Percentiles rank a stretch among this genome's conserved stretches.
Evolutionary conservation across 2,113 vertebrate species (phyloP).

Genomic region (Empidonax alnorum): DNA sequence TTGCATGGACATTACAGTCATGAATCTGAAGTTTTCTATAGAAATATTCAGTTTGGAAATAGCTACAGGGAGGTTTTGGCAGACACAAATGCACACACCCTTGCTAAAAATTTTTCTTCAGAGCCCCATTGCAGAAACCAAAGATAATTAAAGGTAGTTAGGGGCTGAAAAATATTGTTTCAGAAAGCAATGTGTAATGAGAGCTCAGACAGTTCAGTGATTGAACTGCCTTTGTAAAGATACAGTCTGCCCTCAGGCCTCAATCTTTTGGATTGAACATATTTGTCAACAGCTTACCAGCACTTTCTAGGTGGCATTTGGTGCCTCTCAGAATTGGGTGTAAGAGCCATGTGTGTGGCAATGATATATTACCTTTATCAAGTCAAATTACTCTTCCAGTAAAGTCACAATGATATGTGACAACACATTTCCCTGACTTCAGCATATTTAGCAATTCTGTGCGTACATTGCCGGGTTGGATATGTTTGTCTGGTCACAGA

Average conservation of each 20-base stretch:
- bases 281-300: constrained; percentile 8
- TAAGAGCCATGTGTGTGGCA: neutral
- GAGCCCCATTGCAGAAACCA: neutral
- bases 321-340: neutral
- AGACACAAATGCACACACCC: neutral
- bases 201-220: neutral
- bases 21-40: neutral
- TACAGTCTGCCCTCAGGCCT: neutral
- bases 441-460: neutral
- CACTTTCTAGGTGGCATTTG: neutral
- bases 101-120: neutral
- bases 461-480: neutral
- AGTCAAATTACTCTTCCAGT: neutral
- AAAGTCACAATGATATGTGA: neutral
- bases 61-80: neutral
- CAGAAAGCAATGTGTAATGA: neutral
- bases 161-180: neutral
- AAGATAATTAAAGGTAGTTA: constrained; percentile 42
- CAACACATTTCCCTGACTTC: neutral
- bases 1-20: neutral
- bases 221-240: neutral
- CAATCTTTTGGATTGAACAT: neutral
- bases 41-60: neutral
- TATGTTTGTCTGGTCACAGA: neutral
- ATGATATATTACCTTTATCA: neutral